A percentile compares a stretch with the other conserved stretches of the same genome.
These are phyloP conservation scores for Acronicta alni DNA, from an alignment of 2,888 invertebrate species.

Conservation along the genomic window DNA sequence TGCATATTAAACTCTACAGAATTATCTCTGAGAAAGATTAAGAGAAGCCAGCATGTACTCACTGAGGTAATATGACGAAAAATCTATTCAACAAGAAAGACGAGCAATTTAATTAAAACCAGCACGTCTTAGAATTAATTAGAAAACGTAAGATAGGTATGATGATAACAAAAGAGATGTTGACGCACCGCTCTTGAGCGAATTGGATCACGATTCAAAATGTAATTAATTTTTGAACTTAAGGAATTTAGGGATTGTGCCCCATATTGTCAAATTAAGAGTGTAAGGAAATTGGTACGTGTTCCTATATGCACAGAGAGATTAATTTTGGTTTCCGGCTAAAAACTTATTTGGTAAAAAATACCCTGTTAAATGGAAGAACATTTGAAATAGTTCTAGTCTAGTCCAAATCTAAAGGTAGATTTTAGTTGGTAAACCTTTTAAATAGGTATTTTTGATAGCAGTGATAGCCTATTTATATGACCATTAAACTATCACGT, in stretches of 20 bases:
- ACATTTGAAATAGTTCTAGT: too few relatives aligned
- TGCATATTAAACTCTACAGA: neutral
- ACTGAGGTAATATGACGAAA: neutral
- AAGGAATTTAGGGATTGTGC: neutral
- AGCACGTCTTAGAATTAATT: constrained; percentile 34
- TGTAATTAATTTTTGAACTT: constrained; percentile 6
- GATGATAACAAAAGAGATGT: neutral
- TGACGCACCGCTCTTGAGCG: neutral
- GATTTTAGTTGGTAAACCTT: too few relatives aligned
- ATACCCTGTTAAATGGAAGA: too few relatives aligned
- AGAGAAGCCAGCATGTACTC: neutral
- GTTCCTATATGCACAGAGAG: neutral
- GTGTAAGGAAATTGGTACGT: neutral
- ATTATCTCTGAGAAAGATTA: neutral
- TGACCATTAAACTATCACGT: too few relatives aligned
- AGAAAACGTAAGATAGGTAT: constrained; percentile 28
- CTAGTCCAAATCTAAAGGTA: too few relatives aligned
- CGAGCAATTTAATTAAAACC: constrained; percentile 41
- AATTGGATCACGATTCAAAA: constrained; percentile 10
- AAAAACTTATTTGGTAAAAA: too few relatives aligned
- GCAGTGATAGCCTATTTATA: too few relatives aligned
- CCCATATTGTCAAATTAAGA: neutral
- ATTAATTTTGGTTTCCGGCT: neutral
- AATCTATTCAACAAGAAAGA: constrained; percentile 20
- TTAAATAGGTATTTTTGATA: too few relatives aligned